Evolutionary conservation across 35 echinoderm and acorn worm species (phyloP), one percentile per base, ranked within the genome.

Genomic region (Chiridota heheva): DNA sequence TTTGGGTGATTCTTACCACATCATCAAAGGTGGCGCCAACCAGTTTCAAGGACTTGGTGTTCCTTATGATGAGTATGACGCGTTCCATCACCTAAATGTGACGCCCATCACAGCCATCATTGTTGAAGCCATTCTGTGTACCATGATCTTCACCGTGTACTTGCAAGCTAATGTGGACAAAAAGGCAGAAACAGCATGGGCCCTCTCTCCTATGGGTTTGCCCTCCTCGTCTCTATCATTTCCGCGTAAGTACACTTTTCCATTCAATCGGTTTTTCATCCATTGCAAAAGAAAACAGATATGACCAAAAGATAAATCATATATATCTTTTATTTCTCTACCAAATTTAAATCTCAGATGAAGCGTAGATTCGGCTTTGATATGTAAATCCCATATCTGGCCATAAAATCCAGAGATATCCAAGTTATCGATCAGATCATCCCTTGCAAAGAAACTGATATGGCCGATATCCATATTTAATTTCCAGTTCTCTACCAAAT

Each of bases 141-240:
- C 78, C 58, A 69, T 96, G 62, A 90, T 96, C 69, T 96, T 68
- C 63, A 81, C 89, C 60, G 82, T 83, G 26, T 96, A 96, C 64
- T 70, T 96, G 31, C 83, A 90, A 48, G 44, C 92, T 4, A 96
- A 90, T 40, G 44, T 96, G 32, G 92, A 96, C 15, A 58, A 71
- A 31, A 86, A 90, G 69, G 69, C 79, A 76, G 69, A 40, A 67
- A 90, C 22, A n/a, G 35, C 3, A 82, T 87, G 55, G 92, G 92
- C 22, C 92, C 92, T 3, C 63, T 96, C 49, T 82, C 92, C 40
- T 96, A 96, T 28, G 92, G 92, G 10, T 96, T 96, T 55, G 82
- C 92, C 37, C 67, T 96, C 47, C 44, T 86, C 58, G 92, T 90
- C 45, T 61, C 63, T 22, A 90, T 96, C 44, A 56, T 96, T 10